phyloP scores from a whole-genome alignment of 2,888 invertebrate species.

The Drosophila cognata region DNA sequence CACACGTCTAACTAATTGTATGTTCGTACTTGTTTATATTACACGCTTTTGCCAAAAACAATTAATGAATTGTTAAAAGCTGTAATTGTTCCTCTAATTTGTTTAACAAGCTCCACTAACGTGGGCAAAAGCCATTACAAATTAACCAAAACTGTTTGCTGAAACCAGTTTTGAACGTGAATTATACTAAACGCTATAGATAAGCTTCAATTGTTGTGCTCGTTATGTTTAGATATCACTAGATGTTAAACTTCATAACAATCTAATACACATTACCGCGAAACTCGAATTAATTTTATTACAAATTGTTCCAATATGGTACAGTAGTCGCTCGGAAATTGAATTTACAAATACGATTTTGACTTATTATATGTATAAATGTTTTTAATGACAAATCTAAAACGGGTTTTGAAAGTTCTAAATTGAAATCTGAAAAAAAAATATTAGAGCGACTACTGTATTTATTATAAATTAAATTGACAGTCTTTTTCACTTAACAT shows the following conservation, averaged over 20 bases:
- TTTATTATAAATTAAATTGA: not conserved
- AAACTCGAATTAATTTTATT: not conserved
- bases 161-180: slow-evolving; percentile 7
- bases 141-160: not conserved
- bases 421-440: not conserved
- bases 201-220: slow-evolving; percentile 11
- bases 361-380: not conserved
- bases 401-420: not conserved
- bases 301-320: not conserved
- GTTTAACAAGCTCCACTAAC: not conserved
- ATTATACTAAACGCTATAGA: slow-evolving; percentile 4
- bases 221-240: not conserved
- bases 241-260: not conserved
- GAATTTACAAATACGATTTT: not conserved
- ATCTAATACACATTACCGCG: not conserved
- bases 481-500: not conserved
- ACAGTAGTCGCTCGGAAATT: slow-evolving; percentile 1
- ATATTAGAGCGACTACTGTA: not conserved
- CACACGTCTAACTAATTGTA: slow-evolving; percentile 12
- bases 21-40: slow-evolving; percentile 1
- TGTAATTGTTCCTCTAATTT: not conserved
- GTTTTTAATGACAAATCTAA: not conserved
- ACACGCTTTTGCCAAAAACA: slow-evolving; percentile 16
- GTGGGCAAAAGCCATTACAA: not conserved
- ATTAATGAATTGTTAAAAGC: slow-evolving; percentile 19